Conservation (phyloP, 2,888 invertebrate genomes). For the Drosophila flavopinicola region DNA sequence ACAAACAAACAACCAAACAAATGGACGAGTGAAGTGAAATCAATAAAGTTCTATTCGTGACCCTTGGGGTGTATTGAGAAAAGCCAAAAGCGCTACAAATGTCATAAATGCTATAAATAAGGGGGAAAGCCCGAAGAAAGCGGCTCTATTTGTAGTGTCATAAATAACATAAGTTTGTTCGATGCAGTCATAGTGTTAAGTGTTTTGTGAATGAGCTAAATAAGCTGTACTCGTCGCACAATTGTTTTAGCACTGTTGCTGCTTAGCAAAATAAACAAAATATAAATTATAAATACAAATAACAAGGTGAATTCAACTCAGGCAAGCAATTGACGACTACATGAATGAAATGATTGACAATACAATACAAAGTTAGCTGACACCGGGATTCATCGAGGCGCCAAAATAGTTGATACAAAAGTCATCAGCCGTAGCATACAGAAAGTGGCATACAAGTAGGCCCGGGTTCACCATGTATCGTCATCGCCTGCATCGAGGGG, state of each 20-base stretch:
- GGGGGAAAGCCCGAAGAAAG: slow-evolving; percentile 10
- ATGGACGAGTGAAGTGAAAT: slow-evolving; percentile 31
- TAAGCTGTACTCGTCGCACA: slow-evolving; percentile 4
- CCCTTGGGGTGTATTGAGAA: slow-evolving; percentile 18
- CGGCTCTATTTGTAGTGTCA: slow-evolving; percentile 26
- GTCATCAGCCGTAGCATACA: slow-evolving; percentile 15
- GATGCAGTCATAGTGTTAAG: slow-evolving; percentile 5
- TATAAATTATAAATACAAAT: slow-evolving; percentile 15
- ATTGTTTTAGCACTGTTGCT: neutral
- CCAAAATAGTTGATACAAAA: slow-evolving; percentile 19
- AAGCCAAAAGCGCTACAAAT: slow-evolving; percentile 48
- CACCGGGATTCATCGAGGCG: slow-evolving; percentile 8
- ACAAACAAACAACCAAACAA: slow-evolving; percentile 14
- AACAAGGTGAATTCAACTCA: slow-evolving; percentile 26
- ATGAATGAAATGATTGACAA: slow-evolving; percentile 12
- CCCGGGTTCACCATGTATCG: slow-evolving; percentile 23
- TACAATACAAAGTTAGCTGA: slow-evolving; percentile 11
- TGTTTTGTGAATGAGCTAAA: slow-evolving; percentile 30
- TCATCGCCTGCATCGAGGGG: neutral
- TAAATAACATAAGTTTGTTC: slow-evolving; percentile 37
- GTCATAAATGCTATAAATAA: slow-evolving; percentile 48
- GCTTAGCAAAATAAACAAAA: slow-evolving; percentile 2
- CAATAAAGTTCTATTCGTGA: slow-evolving; percentile 38
- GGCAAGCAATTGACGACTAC: slow-evolving; percentile 26
- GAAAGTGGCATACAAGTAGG: slow-evolving; percentile 35